Conservation (phyloP, 2,113 vertebrate genomes). For the Dendrocopos noguchii region DNA sequence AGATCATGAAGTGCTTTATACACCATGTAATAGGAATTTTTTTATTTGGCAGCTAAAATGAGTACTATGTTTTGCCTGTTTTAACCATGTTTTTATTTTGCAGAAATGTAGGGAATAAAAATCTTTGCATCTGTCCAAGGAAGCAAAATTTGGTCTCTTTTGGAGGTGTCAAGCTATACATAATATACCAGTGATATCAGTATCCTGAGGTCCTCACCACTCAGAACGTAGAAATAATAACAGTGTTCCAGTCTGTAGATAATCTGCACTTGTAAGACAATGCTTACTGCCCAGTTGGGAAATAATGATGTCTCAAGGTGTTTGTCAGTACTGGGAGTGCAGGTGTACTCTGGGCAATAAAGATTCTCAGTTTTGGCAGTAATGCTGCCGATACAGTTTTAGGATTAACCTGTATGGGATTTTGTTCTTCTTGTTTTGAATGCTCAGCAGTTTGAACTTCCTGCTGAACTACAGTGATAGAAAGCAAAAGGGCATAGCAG, state of each 20-base stretch:
- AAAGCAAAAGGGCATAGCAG: background rate
- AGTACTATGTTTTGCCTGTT: background rate
- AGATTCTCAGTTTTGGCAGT: background rate
- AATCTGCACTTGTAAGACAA: background rate
- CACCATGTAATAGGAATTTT: background rate
- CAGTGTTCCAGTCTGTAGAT: background rate
- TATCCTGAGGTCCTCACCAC: background rate
- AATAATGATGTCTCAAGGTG: background rate
- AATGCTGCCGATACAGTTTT: background rate
- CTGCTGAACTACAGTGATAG: background rate
- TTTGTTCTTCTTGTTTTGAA: background rate
- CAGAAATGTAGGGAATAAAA: conserved; percentile 59
- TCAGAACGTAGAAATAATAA: background rate
- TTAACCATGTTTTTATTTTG: conserved; percentile 61
- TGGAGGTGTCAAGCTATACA: background rate
- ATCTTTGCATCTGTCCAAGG: conserved; percentile 27
- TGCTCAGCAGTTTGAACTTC: background rate
- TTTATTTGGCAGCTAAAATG: background rate
- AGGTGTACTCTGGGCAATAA: background rate
- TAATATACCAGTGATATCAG: background rate
- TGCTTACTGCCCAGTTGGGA: background rate
- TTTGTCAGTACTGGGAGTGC: background rate
- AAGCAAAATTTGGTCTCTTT: conserved; percentile 19
- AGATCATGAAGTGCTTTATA: background rate
- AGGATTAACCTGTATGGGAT: background rate